phyloP scores from a whole-genome alignment of 2,113 vertebrate genomes.

The Smithornis capensis region DNA sequence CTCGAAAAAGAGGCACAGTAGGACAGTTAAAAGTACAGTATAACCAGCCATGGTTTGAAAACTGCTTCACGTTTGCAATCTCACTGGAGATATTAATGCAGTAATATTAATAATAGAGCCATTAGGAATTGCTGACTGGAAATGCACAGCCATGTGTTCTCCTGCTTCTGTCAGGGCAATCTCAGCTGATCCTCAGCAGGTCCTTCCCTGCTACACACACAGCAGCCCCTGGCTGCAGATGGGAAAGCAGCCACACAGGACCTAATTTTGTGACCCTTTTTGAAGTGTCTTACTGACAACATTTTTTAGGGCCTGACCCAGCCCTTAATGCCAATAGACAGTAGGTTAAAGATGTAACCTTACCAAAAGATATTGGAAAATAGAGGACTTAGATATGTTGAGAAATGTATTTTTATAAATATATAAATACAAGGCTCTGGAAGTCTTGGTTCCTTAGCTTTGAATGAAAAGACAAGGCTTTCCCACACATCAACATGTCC shows the following conservation, averaged over 20 bases:
- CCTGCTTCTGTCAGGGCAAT: background rate
- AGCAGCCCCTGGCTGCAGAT: background rate
- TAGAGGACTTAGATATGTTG: background rate
- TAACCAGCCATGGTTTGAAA: background rate
- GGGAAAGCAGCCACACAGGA: background rate
- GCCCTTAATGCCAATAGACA: background rate
- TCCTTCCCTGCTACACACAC: background rate
- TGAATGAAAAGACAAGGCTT: background rate
- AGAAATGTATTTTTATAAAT: background rate
- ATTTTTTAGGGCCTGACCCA: background rate
- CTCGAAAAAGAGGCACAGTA: background rate
- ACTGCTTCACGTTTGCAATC: background rate
- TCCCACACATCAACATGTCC: background rate
- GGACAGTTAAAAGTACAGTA: background rate
- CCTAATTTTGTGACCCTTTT: background rate
- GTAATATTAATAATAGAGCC: background rate
- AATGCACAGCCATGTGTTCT: background rate
- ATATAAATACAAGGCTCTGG: no score
- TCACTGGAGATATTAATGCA: background rate
- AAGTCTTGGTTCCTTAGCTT: background rate
- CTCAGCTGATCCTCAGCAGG: background rate
- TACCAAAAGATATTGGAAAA: background rate
- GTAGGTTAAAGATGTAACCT: background rate
- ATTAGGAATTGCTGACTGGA: background rate
- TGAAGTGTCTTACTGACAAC: background rate